phyloP scores from a whole-genome alignment of 1,140 invertebrate genomes.

The Zaprionus kolodkinae region DNA sequence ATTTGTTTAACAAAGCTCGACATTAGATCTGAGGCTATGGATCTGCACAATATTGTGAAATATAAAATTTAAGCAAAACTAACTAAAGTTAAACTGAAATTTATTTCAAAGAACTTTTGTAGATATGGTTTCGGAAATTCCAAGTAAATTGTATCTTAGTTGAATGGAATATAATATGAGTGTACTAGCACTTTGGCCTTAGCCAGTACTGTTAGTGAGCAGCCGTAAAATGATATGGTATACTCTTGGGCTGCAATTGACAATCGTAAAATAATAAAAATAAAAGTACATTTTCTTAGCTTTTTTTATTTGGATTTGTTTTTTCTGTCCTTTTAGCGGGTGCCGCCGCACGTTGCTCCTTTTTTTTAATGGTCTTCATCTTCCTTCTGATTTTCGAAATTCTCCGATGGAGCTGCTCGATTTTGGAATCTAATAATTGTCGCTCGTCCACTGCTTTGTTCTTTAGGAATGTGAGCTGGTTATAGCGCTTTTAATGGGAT shows the following conservation, averaged over 20 bases:
- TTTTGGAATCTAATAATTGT: slow-evolving; percentile 2
- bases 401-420: slow-evolving; percentile 4
- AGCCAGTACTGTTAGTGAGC: too few relatives aligned
- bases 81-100: not conserved
- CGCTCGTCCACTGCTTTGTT: slow-evolving; percentile 5
- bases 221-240: too few relatives aligned
- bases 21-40: not conserved
- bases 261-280: not conserved
- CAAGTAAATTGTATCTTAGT: too few relatives aligned
- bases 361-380: not conserved
- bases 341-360: not conserved
- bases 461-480: not conserved
- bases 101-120: not conserved
- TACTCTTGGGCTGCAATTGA: too few relatives aligned
- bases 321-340: not conserved
- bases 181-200: too few relatives aligned
- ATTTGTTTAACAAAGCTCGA: not conserved
- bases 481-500: not conserved
- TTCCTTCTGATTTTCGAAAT: not conserved
- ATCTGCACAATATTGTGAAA: not conserved
- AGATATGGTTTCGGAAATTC: not conserved
- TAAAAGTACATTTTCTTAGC: not conserved
- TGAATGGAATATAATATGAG: too few relatives aligned
- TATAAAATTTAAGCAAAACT: not conserved
- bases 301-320: not conserved